Base-by-base conservation (phyloP, 2,888 invertebrate genomes). In the Volucella zonaria region DNA sequence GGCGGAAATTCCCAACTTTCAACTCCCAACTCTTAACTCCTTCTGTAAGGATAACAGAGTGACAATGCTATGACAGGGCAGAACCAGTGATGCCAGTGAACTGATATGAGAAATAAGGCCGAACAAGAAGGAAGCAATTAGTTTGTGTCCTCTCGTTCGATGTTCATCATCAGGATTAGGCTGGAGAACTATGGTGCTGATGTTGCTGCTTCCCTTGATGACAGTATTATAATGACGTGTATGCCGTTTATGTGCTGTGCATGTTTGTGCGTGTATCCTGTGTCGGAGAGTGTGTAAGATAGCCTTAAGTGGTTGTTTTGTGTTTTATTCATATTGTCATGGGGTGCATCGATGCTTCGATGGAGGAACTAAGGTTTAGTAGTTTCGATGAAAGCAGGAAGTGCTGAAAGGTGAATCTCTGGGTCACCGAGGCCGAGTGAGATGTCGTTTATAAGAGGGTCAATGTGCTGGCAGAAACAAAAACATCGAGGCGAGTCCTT, bases 61-160 rank as follows among this genome's bases (percentile, higher is more conserved):
- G 47, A 64, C 64, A 64, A 64, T 64, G 64, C 31, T 6, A 61
- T 40, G 43, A 64, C 64, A 49, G 40, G 14, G 49, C 40, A 64
- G 49, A 47, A 64, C 49, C 49, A 49, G 40, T 15, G 14, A 51
- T 49, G 40, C 38, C 38, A 14, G 38, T 3, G 14, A 64, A 49
- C 49, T 49, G 64, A 64, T 64, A 64, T 51, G 64, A 31, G 31
- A 64, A 75, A 64, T 58, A 74, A 56, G 51, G 71, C 64, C 70
- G 18, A 64, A 78, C 64, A 43, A 71, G 64, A 45, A 71, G 78
- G 78, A 71, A 78, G 78, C 71, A 78, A 78, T 78, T 78, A 78
- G 78, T 78, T 71, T 71, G 70, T 78, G 78, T 62, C 64, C 78
- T 71, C 71, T 66, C n/a, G 61, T 61, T 45, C 56, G 43, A 38